These are phyloP conservation scores for Python bivittatus DNA, from an alignment of 2,113 vertebrate species.

Conservation along the genomic window DNA sequence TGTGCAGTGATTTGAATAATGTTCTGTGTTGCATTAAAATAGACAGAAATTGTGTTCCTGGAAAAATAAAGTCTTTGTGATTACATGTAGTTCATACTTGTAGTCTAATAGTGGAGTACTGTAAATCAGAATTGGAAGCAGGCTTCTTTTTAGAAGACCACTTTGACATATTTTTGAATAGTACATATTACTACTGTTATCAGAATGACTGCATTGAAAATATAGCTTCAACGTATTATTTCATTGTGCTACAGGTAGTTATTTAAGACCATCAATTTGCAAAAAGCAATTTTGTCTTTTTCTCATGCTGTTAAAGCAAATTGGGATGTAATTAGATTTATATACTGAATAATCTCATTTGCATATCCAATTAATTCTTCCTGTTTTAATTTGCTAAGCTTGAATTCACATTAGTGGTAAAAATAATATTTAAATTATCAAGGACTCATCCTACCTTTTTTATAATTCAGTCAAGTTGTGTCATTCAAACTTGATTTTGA, in stretches of 20 bases:
- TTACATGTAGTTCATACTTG: background rate
- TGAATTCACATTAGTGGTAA: conserved; percentile 79
- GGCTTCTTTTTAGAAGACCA: conserved; percentile 16
- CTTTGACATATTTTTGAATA: conserved; percentile 19
- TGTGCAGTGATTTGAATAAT: background rate
- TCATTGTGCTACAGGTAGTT: conserved; percentile 72
- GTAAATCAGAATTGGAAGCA: conserved; percentile 15
- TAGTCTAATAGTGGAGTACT: background rate
- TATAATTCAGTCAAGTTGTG: conserved; percentile 69
- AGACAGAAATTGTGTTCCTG: background rate
- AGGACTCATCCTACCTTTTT: conserved; percentile 67
- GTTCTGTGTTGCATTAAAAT: conserved; percentile 19
- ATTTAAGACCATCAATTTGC: conserved; percentile 73
- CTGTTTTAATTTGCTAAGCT: conserved; percentile 82
- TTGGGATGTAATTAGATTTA: conserved; percentile 85
- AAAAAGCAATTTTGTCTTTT: conserved; percentile 67
- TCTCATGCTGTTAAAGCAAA: conserved; percentile 81
- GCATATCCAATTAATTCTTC: conserved; percentile 86
- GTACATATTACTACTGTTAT: conserved; percentile 12
- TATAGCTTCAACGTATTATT: conserved; percentile 40
- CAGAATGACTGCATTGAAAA: conserved; percentile 18
- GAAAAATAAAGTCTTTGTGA: background rate
- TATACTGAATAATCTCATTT: conserved; percentile 87
- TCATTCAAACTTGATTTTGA: conserved; percentile 58
- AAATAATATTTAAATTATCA: conserved; percentile 76